Percentiles rank a stretch among this genome's conserved stretches.
phyloP scores from a whole-genome alignment of 2,888 invertebrate genomes.

The Hypercompe scribonia region DNA sequence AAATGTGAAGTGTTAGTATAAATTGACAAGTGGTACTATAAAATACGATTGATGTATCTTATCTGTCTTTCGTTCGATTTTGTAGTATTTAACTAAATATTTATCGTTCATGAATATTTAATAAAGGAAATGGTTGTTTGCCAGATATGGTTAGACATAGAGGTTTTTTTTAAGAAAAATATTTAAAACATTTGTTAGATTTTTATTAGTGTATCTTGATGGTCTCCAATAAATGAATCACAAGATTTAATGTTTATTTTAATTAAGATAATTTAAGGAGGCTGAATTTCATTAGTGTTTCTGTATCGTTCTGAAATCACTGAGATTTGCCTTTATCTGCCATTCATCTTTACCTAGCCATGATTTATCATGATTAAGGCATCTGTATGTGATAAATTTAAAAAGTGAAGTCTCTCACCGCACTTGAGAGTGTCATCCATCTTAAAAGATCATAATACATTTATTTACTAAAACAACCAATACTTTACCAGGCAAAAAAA shows the following conservation, averaged over 20 bases:
- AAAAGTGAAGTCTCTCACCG: neutral
- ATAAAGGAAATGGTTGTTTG: neutral
- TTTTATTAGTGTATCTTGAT: neutral
- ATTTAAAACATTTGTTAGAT: neutral
- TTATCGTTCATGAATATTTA: neutral
- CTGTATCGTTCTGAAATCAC: neutral
- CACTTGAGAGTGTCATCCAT: neutral
- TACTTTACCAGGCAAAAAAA: constrained; percentile 13
- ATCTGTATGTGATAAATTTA: neutral
- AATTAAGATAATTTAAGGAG: neutral
- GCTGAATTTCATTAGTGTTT: neutral
- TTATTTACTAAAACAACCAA: constrained; percentile 6
- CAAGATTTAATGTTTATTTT: neutral
- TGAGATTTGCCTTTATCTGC: neutral
- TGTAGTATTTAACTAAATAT: neutral
- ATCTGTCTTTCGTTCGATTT: neutral
- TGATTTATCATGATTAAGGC: neutral
- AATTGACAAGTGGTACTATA: constrained; percentile 2
- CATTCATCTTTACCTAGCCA: too few relatives aligned
- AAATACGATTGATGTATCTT: neutral
- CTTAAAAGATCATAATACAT: neutral
- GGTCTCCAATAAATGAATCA: neutral
- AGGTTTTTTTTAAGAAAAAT: neutral
- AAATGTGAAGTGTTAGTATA: constrained; percentile 6
- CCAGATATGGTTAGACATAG: neutral